Percentiles rank a stretch among this genome's conserved stretches.
Evolutionary conservation across 1,140 invertebrate species (phyloP).

Genomic region (Coenobita brevimanus): DNA sequence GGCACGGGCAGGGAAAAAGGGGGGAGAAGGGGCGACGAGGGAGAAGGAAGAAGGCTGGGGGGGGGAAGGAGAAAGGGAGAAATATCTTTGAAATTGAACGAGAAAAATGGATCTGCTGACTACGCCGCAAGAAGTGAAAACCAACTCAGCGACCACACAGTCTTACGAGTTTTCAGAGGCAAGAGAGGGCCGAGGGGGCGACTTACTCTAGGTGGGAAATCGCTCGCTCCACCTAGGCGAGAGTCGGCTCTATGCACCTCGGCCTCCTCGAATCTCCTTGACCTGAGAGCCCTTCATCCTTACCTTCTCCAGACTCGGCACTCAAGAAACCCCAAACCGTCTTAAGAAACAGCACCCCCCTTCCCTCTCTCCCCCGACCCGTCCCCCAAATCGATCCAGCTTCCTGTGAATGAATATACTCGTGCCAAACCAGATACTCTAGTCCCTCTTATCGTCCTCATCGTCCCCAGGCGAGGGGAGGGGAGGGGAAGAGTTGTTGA

Average conservation of each 20-base stretch:
- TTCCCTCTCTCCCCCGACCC: too few relatives aligned
- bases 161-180: constrained; percentile 7
- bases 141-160: constrained; percentile 39
- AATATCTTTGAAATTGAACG: constrained; percentile 22
- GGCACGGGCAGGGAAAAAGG: neutral
- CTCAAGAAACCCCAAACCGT: constrained; percentile 34
- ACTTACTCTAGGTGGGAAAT: neutral
- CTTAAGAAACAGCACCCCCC: constrained; percentile 48
- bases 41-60: neutral
- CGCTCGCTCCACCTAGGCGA: neutral
- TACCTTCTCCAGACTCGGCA: constrained; percentile 36
- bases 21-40: neutral
- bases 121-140: constrained; percentile 44
- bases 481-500: too few relatives aligned
- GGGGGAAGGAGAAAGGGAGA: neutral
- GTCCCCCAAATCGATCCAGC: constrained; percentile 29
- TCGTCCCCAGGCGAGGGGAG: neutral
- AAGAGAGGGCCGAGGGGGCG: neutral
- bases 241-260: neutral
- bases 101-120: constrained; percentile 41
- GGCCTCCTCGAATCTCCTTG: neutral
- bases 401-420: constrained; percentile 37
- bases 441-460: constrained; percentile 10
- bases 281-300: constrained; percentile 13
- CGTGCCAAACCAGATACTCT: constrained; percentile 14